Base-by-base conservation (phyloP, 2,797 vertebrate species). In the Ispidina lecontei region DNA sequence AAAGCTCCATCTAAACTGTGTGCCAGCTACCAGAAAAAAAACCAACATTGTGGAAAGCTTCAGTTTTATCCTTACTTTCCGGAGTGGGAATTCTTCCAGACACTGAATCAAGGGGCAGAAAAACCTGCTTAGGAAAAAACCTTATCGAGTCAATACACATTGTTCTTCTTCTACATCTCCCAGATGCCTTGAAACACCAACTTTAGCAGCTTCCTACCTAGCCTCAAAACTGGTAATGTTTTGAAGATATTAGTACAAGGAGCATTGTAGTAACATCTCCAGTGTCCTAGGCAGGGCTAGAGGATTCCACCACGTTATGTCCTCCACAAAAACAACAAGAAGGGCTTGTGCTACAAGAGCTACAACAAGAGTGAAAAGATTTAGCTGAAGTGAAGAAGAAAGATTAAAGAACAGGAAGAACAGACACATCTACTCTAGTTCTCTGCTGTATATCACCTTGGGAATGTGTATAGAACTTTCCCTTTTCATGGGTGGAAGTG, bases 51-150 rank as follows among this genome's bases (percentile, higher is more conserved):
- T 74, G 84, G 68, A 93, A 92, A 86, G 13, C 72, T 91, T 95
- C 69, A 33, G 64, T 80, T 94, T 89, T 92, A 89, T 92, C 69
- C 59, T 91, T 67, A 60, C 59, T 94, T 95, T 95, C 87, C 6
- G 0, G 83, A 89, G 77, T 49, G 59, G 94, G 89, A 78, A 77
- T 51, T 79, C 39, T 84, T 97, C 92, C 95, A 96, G 52, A 3
- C 41, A 46, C 79, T 73, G 91, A 82, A 76, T 68, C 60, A 84
- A 78, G 83, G 81, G 51, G 44, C 44, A 89, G 73, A 68, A 82
- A 91, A 96, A 72, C 43, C 78, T 90, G 75, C 71, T 84, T 43
- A 79, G 78, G 37, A 37, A 37, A 68, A 88, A 93, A 84, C 46
- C 23, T 84, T 90, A 90, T 89, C 41, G 0, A 90, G 74, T 64